phyloP scores from a whole-genome alignment of 2,797 vertebrate species.

The Helarctos malayanus region DNA sequence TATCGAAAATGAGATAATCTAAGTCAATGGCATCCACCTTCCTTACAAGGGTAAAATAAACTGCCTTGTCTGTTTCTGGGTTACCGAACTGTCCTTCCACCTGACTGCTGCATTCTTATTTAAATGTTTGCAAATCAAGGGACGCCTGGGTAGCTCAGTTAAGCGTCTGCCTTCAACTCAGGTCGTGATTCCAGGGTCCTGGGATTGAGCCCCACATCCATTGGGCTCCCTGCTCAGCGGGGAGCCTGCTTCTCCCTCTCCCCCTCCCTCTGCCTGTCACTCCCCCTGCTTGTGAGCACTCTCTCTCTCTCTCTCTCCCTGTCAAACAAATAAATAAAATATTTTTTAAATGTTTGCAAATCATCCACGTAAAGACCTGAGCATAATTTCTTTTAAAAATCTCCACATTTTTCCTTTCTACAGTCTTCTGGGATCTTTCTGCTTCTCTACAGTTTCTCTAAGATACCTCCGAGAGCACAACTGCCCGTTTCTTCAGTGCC shows the following conservation, averaged over 20 bases:
- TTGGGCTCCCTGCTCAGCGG: too few species aligned
- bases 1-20: neutral
- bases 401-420: neutral
- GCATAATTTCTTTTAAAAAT: neutral
- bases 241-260: too few species aligned
- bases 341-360: neutral
- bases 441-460: conserved; percentile 19
- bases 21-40: neutral
- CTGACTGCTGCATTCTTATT: neutral
- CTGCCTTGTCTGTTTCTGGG: neutral
- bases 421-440: neutral
- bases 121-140: neutral
- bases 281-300: too few species aligned
- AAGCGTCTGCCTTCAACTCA: too few species aligned
- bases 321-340: too few species aligned
- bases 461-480: neutral
- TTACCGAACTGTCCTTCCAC: neutral
- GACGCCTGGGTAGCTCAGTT: too few species aligned
- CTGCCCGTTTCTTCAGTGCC: neutral
- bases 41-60: neutral
- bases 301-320: too few species aligned
- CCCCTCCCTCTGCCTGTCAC: too few species aligned
- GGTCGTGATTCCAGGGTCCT: too few species aligned
- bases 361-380: neutral
- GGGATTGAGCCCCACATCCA: too few species aligned